A percentile compares a stretch with the other conserved stretches of the same genome.
These are phyloP conservation scores for Diaperis boleti DNA, from an alignment of 2,888 invertebrate species.

Conservation along the genomic window DNA sequence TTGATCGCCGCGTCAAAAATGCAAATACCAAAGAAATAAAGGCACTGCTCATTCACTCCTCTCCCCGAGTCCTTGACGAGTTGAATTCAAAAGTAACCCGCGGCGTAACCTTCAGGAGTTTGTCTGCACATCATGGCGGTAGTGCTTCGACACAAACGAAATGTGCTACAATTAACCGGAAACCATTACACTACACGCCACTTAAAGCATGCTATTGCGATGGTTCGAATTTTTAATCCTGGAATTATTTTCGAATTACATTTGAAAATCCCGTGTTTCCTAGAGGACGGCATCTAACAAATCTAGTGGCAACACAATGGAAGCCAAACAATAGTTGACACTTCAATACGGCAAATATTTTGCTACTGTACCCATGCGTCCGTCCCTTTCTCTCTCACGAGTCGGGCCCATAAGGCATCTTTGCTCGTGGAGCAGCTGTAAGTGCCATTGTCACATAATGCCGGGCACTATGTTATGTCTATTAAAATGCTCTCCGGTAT, in stretches of 20 bases:
- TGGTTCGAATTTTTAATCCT: constrained; percentile 50
- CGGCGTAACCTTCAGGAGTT: constrained; percentile 26
- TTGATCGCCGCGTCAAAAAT: too few relatives aligned
- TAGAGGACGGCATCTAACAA: constrained; percentile 60
- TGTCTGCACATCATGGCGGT: constrained; percentile 13
- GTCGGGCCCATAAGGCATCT: constrained; percentile 47
- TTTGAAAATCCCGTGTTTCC: constrained; percentile 49
- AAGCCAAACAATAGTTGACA: constrained; percentile 65
- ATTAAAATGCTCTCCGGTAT: constrained; percentile 65
- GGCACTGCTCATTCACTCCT: too few relatives aligned
- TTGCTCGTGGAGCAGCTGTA: constrained; percentile 60
- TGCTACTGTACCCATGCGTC: constrained; percentile 58
- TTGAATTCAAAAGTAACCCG: too few relatives aligned
- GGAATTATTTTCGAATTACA: constrained; percentile 58
- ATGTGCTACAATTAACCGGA: constrained; percentile 48
- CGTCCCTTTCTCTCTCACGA: constrained; percentile 52
- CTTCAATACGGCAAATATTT: constrained; percentile 67
- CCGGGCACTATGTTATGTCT: constrained; percentile 62
- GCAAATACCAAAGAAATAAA: too few relatives aligned
- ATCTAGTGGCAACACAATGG: constrained; percentile 63
- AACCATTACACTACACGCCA: constrained; percentile 43
- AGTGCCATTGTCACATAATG: constrained; percentile 62
- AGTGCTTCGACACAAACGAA: constrained; percentile 41
- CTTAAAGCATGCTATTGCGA: constrained; percentile 49
- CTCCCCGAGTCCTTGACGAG: too few relatives aligned